These are phyloP conservation scores for Scleropages formosus DNA, from an alignment of 2,797 vertebrate species.

Conservation along the genomic window DNA sequence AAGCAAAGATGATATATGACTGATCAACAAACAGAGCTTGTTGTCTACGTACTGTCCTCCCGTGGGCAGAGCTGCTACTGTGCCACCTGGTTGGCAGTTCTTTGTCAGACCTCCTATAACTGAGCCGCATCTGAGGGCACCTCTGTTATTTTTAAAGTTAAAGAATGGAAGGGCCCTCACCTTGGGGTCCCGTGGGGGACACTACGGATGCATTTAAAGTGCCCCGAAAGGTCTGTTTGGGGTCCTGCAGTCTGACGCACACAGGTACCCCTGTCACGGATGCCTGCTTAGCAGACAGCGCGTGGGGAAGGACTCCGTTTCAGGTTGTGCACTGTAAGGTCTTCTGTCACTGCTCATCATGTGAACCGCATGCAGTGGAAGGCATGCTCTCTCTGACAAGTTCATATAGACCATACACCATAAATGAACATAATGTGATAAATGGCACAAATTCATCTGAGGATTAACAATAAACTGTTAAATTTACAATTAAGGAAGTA, in stretches of 20 bases:
- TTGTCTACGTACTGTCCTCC: neutral
- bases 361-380: neutral
- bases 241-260: neutral
- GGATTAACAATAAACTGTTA: no score
- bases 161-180: neutral
- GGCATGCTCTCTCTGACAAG: neutral
- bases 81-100: neutral
- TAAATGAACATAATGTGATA: no score
- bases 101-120: neutral
- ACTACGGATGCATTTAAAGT: neutral
- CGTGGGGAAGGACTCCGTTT: neutral
- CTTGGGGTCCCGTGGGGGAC: neutral
- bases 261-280: neutral
- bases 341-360: neutral
- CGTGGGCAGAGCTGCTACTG: neutral
- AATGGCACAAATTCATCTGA: no score
- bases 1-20: no score
- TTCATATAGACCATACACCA: neutral
- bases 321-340: neutral
- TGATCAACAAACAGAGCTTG: neutral
- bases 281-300: slow-evolving; percentile 20
- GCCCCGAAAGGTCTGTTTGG: neutral
- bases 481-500: no score
- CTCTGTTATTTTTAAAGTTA: neutral
- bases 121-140: neutral